A percentile compares a stretch with the other conserved stretches of the same genome.
Conservation (phyloP, 1,140 invertebrate genomes). For the silkworm (Bombyx mori) region ASM3026992v2 NC_085128.1:2766501-2767000, state of each 20-base stretch:
- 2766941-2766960: slow-evolving; percentile 39
- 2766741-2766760: slow-evolving; percentile 1
- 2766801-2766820: slow-evolving; percentile 8
- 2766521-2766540: too few species aligned
- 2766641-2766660: too few species aligned
- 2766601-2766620: too few species aligned
- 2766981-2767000: slow-evolving; percentile 55
- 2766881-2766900: slow-evolving; percentile 55
- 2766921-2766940: slow-evolving; percentile 57
- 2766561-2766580: too few species aligned
- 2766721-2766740: slow-evolving; percentile 3
- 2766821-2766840: slow-evolving; percentile 28
- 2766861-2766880: slow-evolving; percentile 63
- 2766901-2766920: slow-evolving; percentile 62
- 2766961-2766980: slow-evolving; percentile 59
- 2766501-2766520: not conserved
- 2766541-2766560: too few species aligned
- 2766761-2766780: slow-evolving; percentile 7
- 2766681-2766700: too few species aligned
- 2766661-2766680: too few species aligned
- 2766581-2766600: too few species aligned
- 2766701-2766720: not conserved
- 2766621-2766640: too few species aligned
- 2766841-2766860: slow-evolving; percentile 55
- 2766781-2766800: slow-evolving; percentile 2